These are phyloP conservation scores for Haliclystus octoradiatus DNA, from an alignment of 30 jellyfish, hydroid and myxozoan species.

Conservation along the genomic window DNA sequence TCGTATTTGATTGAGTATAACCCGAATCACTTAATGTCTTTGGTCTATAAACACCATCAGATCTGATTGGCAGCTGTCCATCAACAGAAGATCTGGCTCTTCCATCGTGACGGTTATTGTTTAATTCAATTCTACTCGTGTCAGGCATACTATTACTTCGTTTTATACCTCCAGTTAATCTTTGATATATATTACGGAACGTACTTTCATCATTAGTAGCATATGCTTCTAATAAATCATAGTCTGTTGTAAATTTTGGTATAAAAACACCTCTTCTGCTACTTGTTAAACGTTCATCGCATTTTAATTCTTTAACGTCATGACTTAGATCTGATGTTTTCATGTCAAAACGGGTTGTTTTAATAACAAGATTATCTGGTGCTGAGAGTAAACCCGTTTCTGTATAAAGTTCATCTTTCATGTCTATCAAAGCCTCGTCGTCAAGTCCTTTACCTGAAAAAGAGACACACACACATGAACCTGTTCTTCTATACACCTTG, in stretches of 20 bases:
- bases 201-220: not conserved
- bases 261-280: not conserved
- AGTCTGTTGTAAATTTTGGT: slow-evolving; percentile 9
- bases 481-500: too few relatives aligned
- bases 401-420: slow-evolving; percentile 25
- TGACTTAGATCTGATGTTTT: slow-evolving; percentile 39
- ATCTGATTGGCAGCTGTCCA: not conserved
- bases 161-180: not conserved
- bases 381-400: slow-evolving; percentile 15
- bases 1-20: too few relatives aligned
- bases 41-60: not conserved
- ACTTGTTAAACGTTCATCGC: slow-evolving; percentile 31
- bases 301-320: slow-evolving; percentile 61
- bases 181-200: not conserved
- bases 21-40: not conserved
- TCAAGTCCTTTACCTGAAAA: not conserved
- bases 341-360: slow-evolving; percentile 64
- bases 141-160: slow-evolving; percentile 28
- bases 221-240: slow-evolving; percentile 4
- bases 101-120: not conserved
- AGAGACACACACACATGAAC: too few relatives aligned
- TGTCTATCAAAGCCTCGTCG: slow-evolving; percentile 19
- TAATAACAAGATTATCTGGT: slow-evolving; percentile 47
- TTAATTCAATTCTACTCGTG: not conserved
- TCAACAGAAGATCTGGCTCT: not conserved